Evolutionary conservation across 1,140 invertebrate genomes (phyloP).

Genomic region (Carcinoscorpius rotundicauda): DNA sequence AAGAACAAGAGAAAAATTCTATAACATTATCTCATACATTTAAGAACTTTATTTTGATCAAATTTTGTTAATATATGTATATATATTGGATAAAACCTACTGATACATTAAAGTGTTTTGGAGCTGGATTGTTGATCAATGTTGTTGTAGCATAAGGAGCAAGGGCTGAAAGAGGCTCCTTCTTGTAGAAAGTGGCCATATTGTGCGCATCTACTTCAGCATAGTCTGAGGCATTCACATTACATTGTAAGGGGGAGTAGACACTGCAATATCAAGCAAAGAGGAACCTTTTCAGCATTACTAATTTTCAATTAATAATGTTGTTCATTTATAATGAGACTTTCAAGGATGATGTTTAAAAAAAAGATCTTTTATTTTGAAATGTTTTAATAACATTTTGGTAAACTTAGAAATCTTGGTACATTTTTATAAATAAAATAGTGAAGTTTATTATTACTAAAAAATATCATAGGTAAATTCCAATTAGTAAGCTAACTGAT

Average conservation of each 20-base stretch:
- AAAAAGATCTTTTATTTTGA: neutral
- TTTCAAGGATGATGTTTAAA: neutral
- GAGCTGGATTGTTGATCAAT: constrained; percentile 35
- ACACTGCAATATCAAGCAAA: neutral
- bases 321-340: too few species aligned
- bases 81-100: constrained; percentile 20
- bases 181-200: constrained; percentile 67
- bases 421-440: too few species aligned
- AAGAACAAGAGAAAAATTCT: constrained; percentile 1
- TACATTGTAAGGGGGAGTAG: neutral
- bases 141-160: constrained; percentile 75
- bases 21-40: neutral
- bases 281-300: neutral
- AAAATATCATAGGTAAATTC: too few species aligned
- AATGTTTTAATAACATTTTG: neutral
- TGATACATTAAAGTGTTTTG: constrained; percentile 24
- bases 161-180: constrained; percentile 39
- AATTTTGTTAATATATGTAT: constrained; percentile 16
- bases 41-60: constrained; percentile 5
- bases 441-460: too few species aligned
- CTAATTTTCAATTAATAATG: too few species aligned
- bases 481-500: too few species aligned
- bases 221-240: constrained; percentile 47
- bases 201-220: constrained; percentile 60
- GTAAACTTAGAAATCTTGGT: neutral